These are phyloP conservation scores for Gisinianus flammeolus DNA, from an alignment of 2,888 invertebrate species.

Conservation along the genomic window DNA sequence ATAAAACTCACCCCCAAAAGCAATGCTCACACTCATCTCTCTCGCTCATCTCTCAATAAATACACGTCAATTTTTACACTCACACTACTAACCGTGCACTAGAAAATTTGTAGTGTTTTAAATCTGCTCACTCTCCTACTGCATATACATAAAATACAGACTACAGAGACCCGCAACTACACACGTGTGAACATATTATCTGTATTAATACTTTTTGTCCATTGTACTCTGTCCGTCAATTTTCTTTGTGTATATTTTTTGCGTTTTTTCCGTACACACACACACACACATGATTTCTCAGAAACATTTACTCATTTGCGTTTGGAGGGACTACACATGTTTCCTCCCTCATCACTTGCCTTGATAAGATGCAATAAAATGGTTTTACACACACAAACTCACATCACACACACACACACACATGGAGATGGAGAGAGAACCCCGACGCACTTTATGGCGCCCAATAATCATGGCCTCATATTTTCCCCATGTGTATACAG, in stretches of 20 bases:
- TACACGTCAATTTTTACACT: conserved; percentile 22
- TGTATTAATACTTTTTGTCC: not conserved
- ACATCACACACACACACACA: not conserved
- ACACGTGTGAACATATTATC: too few species aligned
- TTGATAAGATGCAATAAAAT: conserved; percentile 41
- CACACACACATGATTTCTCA: too few species aligned
- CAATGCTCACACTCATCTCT: not conserved
- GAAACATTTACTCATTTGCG: not conserved
- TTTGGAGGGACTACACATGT: conserved; percentile 18
- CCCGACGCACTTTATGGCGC: conserved; percentile 35
- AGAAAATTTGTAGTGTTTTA: not conserved
- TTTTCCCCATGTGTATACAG: not conserved
- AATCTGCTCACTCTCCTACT: too few species aligned
- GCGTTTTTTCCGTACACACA: too few species aligned
- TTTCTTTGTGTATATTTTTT: not conserved
- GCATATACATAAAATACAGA: too few species aligned
- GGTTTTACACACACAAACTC: not conserved
- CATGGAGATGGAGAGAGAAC: conserved; percentile 12
- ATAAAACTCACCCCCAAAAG: not conserved
- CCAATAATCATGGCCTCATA: conserved; percentile 28
- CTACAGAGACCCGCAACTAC: not conserved
- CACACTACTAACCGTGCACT: not conserved
- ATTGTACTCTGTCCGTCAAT: not conserved
- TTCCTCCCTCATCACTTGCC: conserved; percentile 39
- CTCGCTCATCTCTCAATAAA: conserved; percentile 9